Percentiles rank a stretch among this genome's conserved stretches.
Conservation (phyloP, 2,888 invertebrate species). For the Gymnoscelis rufifasciata region DNA sequence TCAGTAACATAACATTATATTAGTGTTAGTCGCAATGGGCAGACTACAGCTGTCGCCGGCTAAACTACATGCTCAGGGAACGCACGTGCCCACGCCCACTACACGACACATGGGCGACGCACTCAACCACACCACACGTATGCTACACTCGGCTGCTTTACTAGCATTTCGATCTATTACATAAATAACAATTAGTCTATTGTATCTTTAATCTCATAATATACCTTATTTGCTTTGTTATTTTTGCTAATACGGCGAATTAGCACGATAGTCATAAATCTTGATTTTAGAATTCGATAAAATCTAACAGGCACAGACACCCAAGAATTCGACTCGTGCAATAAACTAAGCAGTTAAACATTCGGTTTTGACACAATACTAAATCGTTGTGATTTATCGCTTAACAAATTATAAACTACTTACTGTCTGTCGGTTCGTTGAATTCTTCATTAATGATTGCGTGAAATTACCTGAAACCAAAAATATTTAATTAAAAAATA, state of each 20-base stretch:
- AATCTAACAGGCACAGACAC: background rate
- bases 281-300: background rate
- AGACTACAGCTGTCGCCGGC: no score
- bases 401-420: background rate
- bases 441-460: no score
- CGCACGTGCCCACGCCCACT: background rate
- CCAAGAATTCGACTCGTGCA: background rate
- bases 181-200: no score
- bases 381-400: slow-evolving; percentile 5
- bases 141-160: background rate
- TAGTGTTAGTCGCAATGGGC: no score
- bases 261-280: background rate
- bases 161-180: no score
- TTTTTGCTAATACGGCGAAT: no score
- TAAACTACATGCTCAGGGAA: no score
- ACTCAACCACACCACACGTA: background rate
- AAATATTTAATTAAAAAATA: background rate
- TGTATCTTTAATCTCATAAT: no score
- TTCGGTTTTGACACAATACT: background rate
- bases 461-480: slow-evolving; percentile 1
- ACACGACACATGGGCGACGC: background rate
- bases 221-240: no score
- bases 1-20: no score
- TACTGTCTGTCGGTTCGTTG: no score
- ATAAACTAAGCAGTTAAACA: background rate